Base-by-base conservation (phyloP, 2,888 invertebrate species). In the Caenorhabditis plicata region DNA sequence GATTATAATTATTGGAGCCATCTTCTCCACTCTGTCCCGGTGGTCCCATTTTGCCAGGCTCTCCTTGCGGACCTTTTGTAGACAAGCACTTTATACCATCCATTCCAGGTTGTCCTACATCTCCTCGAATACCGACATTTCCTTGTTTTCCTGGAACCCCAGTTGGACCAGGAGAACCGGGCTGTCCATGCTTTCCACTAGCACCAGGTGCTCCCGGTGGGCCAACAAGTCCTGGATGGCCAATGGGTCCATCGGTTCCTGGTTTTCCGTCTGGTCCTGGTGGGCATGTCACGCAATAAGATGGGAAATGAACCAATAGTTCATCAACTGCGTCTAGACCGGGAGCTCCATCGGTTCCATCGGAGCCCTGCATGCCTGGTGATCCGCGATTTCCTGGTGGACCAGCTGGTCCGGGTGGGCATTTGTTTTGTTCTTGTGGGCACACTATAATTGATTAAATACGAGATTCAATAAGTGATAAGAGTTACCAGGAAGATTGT, bases 291-390 rank as follows among this genome's bases (percentile, higher is more conserved):
- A 39, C 27, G 27, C 60, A 61, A 23, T 47, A 55, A 5, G 29
- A 22, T 4, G 60, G 48, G 31, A 46, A 50, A 8, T 39, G 38
- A 1, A 54, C 47, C 1, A 36, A 44, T 17, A 61, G 31, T 44
- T 61, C 60, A 36, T 61, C 60, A 42, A 51, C 55, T 1, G 60
- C 60, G 26, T 61, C 60, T 3, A 22, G 19, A 17, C 60, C 60
- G 7, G 43, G 25, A 0, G 20, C 15, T 17, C 60, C 60, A 33
- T 50, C 54, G n/a, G 50, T 55, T 20, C 60, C 60, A 39, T 61
- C 60, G 11, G 35, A 39, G 8, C 60, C 60, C 17, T 54, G 32
- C 8, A 43, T 23, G 1, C 60, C 60, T 1, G 54, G 27, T 3
- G 23, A 3, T 29, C 60, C 60, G n/a, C 32, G 25, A 4, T 19